Evolutionary conservation across 2,888 invertebrate genomes (phyloP).

Genomic region (Exocentrus adspersus): DNA sequence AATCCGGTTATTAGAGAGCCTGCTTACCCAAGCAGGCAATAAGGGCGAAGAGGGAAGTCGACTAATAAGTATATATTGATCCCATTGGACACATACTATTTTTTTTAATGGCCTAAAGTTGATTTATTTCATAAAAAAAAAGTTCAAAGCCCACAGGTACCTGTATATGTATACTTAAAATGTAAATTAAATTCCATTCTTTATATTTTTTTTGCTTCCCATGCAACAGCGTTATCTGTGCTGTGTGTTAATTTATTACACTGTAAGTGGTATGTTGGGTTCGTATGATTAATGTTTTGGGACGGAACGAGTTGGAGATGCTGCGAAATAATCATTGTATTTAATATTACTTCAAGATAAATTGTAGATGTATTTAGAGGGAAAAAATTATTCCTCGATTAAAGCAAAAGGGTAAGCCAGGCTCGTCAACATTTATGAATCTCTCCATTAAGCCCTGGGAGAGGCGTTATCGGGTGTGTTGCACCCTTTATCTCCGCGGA

Average conservation of each 20-base stretch:
- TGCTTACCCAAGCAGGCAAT: slow-evolving; percentile 22
- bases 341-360: neutral
- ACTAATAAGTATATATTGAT: slow-evolving; percentile 27
- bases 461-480: slow-evolving; percentile 17
- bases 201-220: slow-evolving; percentile 7
- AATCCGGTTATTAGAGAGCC: slow-evolving; percentile 28
- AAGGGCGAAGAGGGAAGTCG: neutral
- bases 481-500: slow-evolving; percentile 34
- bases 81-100: neutral
- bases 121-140: neutral
- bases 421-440: slow-evolving; percentile 7
- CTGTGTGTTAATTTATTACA: slow-evolving; percentile 3
- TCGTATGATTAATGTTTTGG: slow-evolving; percentile 15
- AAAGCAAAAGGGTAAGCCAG: neutral
- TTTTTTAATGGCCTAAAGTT: slow-evolving; percentile 5
- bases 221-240: neutral
- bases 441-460: slow-evolving; percentile 18
- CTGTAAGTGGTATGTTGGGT: neutral
- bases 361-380: neutral
- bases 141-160: neutral
- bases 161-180: slow-evolving; percentile 3
- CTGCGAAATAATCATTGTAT: slow-evolving; percentile 1
- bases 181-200: slow-evolving; percentile 11
- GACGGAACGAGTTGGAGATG: neutral
- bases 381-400: slow-evolving; percentile 9